Evolutionary conservation across 1,140 invertebrate species (phyloP).

Genomic region (Stegodyphus mimosarum): DNA sequence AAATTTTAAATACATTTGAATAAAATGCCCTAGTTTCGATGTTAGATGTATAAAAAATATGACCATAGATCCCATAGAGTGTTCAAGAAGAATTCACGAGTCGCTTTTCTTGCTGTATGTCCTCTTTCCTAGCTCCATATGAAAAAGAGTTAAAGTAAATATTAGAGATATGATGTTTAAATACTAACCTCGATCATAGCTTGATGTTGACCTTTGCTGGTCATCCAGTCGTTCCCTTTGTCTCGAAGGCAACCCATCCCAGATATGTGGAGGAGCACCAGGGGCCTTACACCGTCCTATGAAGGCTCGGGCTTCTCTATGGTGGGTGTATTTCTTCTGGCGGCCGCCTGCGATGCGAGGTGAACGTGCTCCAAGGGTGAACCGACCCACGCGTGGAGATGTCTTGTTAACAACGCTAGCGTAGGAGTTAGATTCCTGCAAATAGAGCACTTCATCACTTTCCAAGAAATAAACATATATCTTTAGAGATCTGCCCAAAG

Average conservation of each 20-base stretch:
- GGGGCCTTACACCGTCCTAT: conserved; percentile 11
- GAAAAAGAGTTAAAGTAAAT: too few relatives aligned
- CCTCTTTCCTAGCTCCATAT: too few relatives aligned
- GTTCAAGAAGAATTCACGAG: too few relatives aligned
- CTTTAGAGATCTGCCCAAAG: too few relatives aligned
- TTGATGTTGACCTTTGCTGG: neutral
- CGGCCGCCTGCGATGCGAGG: neutral
- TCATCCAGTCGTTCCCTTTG: neutral
- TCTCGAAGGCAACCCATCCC: neutral
- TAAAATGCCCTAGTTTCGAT: too few relatives aligned
- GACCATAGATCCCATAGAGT: too few relatives aligned
- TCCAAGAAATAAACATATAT: too few relatives aligned
- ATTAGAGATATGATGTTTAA: too few relatives aligned
- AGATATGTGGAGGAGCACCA: conserved; percentile 1
- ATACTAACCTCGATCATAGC: conserved; percentile 17
- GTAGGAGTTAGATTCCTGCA: conserved; percentile 47
- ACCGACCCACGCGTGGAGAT: neutral
- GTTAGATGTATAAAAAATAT: too few relatives aligned
- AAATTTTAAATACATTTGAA: too few relatives aligned
- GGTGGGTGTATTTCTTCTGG: conserved; percentile 20
- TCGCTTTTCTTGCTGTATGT: too few relatives aligned
- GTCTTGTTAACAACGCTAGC: conserved; percentile 34
- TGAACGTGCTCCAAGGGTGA: too few relatives aligned
- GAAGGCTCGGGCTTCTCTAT: conserved; percentile 26
- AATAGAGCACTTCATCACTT: neutral